phyloP scores from a whole-genome alignment of 2,888 invertebrate genomes.

The Bombyx huttoni region DNA sequence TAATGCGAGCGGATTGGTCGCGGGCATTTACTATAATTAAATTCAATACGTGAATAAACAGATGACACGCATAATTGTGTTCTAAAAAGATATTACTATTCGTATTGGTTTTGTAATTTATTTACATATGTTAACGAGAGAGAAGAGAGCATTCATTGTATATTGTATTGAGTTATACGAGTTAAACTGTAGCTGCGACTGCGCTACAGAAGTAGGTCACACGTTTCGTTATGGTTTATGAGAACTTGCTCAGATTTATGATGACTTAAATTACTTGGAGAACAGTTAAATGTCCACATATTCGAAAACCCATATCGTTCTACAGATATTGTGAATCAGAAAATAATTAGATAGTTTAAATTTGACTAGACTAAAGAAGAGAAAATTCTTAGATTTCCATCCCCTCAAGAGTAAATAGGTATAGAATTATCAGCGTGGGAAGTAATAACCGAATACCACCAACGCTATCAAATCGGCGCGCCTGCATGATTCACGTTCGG shows the following conservation, averaged over 20 bases:
- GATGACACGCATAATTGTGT: no score
- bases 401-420: not conserved
- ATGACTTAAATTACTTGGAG: not conserved
- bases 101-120: no score
- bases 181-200: slow-evolving; percentile 14
- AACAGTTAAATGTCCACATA: no score
- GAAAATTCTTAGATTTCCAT: not conserved
- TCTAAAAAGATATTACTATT: no score
- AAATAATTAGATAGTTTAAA: no score
- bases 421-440: not conserved
- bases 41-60: no score
- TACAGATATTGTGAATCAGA: no score
- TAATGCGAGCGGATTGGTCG: no score
- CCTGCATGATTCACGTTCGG: slow-evolving; percentile 49
- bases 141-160: not conserved
- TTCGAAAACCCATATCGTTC: no score
- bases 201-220: slow-evolving; percentile 37
- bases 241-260: not conserved
- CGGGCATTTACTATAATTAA: no score
- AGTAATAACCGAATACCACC: not conserved
- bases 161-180: not conserved
- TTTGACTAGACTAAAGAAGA: not conserved
- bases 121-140: no score
- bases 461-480: slow-evolving; percentile 2
- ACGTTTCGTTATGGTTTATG: slow-evolving; percentile 2